These are phyloP conservation scores for Pachycephala philippinensis DNA, from an alignment of 2,113 vertebrate species.

Conservation along the genomic window DNA sequence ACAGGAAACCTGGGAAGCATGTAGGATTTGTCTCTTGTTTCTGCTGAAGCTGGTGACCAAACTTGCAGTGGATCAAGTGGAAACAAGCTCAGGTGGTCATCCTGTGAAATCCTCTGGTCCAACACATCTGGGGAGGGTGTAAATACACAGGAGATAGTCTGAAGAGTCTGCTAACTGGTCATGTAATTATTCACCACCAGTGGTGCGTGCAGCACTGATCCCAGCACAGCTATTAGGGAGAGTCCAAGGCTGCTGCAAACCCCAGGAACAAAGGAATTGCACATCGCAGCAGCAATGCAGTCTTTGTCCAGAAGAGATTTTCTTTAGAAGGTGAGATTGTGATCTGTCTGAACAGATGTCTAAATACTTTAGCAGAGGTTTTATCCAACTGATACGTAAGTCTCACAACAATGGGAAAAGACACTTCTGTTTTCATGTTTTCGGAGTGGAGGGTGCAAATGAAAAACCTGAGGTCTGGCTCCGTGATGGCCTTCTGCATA, in stretches of 20 bases:
- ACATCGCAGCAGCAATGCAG: rapidly evolving
- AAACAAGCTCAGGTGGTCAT: background rate
- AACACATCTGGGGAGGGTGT: background rate
- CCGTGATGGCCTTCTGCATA: background rate
- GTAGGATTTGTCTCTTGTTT: background rate
- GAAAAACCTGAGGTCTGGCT: background rate
- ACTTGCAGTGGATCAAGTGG: background rate
- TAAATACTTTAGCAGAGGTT: background rate
- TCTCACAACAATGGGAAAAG: background rate
- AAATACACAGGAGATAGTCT: background rate
- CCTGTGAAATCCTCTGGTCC: background rate
- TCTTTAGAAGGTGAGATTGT: background rate
- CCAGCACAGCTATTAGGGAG: background rate
- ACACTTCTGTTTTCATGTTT: background rate
- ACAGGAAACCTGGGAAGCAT: background rate
- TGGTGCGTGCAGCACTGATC: rapidly evolving
- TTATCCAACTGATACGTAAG: background rate
- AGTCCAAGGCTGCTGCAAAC: background rate
- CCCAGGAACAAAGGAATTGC: background rate
- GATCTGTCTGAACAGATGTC: background rate
- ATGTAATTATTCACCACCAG: background rate
- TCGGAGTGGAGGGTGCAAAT: background rate
- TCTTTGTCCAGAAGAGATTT: background rate
- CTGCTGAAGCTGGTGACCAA: background rate
- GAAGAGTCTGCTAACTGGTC: background rate